These are phyloP conservation scores for Loris lydekkerianus DNA, from an alignment of 2,797 vertebrate species.

Conservation along the genomic window DNA sequence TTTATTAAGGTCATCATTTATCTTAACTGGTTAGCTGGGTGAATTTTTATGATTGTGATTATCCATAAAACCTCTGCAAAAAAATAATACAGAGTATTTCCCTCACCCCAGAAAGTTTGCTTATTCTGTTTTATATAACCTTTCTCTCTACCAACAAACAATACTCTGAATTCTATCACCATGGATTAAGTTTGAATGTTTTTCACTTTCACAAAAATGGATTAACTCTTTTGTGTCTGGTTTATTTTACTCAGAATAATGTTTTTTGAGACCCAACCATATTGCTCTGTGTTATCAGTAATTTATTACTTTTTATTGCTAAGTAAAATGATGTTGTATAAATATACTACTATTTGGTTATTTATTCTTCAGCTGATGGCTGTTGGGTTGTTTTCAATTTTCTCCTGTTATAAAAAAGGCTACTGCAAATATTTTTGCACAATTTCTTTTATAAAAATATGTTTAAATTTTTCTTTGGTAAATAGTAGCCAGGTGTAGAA, in stretches of 20 bases:
- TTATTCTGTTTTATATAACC: background rate
- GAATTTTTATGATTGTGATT: background rate
- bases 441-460: background rate
- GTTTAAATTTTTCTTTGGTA: conserved; percentile 23
- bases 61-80: background rate
- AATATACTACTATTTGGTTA: background rate
- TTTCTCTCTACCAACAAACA: background rate
- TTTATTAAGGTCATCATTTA: conserved; percentile 9
- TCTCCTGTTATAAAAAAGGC: background rate
- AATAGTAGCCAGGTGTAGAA: background rate
- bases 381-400: background rate
- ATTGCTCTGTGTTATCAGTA: background rate
- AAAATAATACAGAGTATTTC: background rate
- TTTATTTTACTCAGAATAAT: background rate
- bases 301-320: background rate
- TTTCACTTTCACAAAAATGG: background rate
- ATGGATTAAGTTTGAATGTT: background rate
- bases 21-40: background rate
- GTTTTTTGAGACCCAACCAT: background rate
- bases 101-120: background rate
- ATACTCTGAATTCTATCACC: background rate
- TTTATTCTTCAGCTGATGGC: conserved; percentile 12
- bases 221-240: background rate
- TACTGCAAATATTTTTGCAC: background rate
- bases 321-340: background rate